A percentile compares a stretch with the other conserved stretches of the same genome.
Evolutionary conservation across 2,888 invertebrate genomes (phyloP).

Genomic region (Lasioglossum figueresi): DNA sequence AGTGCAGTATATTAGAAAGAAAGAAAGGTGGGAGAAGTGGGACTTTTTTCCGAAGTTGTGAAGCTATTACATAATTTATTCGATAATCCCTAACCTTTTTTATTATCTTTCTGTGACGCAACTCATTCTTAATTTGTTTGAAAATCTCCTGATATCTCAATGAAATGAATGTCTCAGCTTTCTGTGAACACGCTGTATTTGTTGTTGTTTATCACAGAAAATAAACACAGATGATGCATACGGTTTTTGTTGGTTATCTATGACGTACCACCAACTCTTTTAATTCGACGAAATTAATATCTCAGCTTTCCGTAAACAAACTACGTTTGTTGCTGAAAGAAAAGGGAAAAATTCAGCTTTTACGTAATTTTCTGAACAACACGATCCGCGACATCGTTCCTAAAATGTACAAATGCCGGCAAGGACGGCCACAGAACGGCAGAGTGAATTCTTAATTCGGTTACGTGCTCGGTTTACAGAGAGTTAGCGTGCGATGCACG

Average conservation of each 20-base stretch:
- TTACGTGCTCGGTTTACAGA: constrained; percentile 45
- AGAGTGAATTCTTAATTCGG: constrained; percentile 44
- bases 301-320: not conserved
- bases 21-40: not conserved
- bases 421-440: constrained; percentile 14
- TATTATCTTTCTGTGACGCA: not conserved
- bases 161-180: not conserved
- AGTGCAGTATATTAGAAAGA: too few species aligned
- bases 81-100: not conserved
- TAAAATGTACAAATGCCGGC: constrained; percentile 10
- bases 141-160: not conserved
- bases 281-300: not conserved
- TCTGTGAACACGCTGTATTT: not conserved
- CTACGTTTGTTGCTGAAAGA: not conserved
- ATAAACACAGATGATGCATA: too few species aligned
- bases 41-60: not conserved
- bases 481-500: constrained; percentile 21
- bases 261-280: too few species aligned
- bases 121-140: not conserved
- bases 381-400: not conserved
- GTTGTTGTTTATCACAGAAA: not conserved
- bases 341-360: not conserved
- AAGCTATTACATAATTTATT: not conserved
- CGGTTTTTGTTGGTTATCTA: too few species aligned
- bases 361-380: not conserved